Base-by-base conservation (phyloP, 2,888 invertebrate genomes). In the Stictocephala bisonia region DNA sequence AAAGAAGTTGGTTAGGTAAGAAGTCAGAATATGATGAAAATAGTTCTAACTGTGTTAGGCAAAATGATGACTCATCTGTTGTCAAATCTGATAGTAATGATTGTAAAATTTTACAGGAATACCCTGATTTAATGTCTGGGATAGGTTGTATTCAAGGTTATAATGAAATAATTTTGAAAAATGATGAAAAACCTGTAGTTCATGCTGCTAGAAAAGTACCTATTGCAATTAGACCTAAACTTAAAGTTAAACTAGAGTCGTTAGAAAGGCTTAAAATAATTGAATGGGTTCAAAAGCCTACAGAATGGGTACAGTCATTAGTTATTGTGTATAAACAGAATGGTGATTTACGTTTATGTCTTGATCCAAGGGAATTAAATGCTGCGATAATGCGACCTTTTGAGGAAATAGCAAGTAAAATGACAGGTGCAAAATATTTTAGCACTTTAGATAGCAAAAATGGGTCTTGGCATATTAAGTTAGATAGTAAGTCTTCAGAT, bases 361-460 rank as follows among this genome's bases (percentile, higher is more conserved):
- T 75, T 26, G 76, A 76, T 27, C 74, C 74, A 18, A 22, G 56
- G 13, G 50, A 64, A 26, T 27, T 77, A 31, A n/a, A 77, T 67
- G 53, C 72, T 58, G 31, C 51, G 18, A 60, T 75, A 15, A 66
- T 72, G 27, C 71, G 60, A 31, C 70, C 79, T 56, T 13, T 80
- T 22, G 78, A 79, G 18, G 78, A 80, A 31, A 64, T 79, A 15
- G 26, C 68, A 15, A 51, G 73, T 48, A 78, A 79, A 66, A 67
- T 81, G 31, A 72, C 68, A 71, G 73, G 66, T 58, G 78, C 80
- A 58, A 76, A 70, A 50, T 24, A 78, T 18, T 80, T 78, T 75
- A 77, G 78, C 22, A 78, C 70, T 18, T 48, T 75, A 64, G 76
- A n/a, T n/a, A n/a, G n/a, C n/a, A n/a, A n/a, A n/a, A n/a, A n/a